These are phyloP conservation scores for Enhydra lutris DNA, from an alignment of 2,113 vertebrate genomes.

Conservation along the genomic window DNA sequence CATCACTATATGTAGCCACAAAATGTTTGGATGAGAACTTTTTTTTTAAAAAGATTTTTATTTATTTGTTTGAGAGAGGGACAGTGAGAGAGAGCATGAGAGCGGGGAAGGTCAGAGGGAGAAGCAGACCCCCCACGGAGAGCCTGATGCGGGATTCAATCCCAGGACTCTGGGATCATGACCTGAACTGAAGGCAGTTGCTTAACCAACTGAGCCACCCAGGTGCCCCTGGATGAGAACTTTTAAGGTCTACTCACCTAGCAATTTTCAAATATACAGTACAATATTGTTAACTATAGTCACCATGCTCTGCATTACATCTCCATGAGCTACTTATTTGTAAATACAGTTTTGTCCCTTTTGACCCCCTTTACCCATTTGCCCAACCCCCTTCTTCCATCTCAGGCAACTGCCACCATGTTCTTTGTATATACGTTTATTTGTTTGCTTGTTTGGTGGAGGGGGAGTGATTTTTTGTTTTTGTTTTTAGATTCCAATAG, in stretches of 20 bases:
- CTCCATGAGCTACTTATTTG: neutral
- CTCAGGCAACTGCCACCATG: neutral
- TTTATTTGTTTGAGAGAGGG: too few relatives aligned
- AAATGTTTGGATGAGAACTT: neutral
- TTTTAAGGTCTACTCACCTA: neutral
- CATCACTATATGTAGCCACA: neutral
- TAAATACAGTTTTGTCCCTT: neutral
- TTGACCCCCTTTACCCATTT: neutral
- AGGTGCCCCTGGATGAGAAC: neutral
- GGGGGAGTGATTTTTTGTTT: neutral
- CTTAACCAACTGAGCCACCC: too few relatives aligned
- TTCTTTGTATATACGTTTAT: neutral
- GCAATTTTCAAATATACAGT: neutral
- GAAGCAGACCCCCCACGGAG: too few relatives aligned
- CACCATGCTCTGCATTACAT: neutral
- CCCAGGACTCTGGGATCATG: too few relatives aligned
- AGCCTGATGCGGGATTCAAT: too few relatives aligned
- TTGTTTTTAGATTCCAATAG: neutral
- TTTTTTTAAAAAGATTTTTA: too few relatives aligned
- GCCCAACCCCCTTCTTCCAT: neutral
- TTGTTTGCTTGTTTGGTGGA: neutral
- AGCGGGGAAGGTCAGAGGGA: too few relatives aligned
- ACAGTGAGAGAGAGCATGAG: too few relatives aligned
- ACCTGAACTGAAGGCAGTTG: too few relatives aligned
- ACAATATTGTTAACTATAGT: too few relatives aligned